phyloP scores from a whole-genome alignment of 2,113 vertebrate genomes.

The Epinephelus fuscoguttatus region DNA sequence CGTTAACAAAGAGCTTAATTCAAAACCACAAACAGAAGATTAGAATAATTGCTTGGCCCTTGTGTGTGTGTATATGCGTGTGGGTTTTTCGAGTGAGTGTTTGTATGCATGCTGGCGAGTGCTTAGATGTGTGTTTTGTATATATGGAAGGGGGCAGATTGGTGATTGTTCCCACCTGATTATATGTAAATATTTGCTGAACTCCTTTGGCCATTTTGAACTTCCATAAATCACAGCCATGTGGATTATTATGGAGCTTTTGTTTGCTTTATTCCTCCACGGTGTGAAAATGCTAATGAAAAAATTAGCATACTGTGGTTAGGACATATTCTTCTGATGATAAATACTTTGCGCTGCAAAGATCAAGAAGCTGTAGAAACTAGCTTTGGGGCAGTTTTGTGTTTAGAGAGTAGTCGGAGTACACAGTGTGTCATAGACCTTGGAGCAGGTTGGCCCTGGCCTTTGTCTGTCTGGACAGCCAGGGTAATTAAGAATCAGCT shows the following conservation, averaged over 20 bases:
- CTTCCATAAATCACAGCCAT: constrained; percentile 63
- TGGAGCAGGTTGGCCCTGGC: constrained; percentile 53
- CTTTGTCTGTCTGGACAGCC: constrained; percentile 70
- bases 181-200: constrained; percentile 76
- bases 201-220: constrained; percentile 66
- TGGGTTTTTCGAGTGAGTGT: constrained; percentile 40
- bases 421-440: constrained; percentile 47
- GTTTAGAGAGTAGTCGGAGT: constrained; percentile 38
- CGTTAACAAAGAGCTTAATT: constrained; percentile 72
- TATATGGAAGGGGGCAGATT: constrained; percentile 44
- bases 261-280: constrained; percentile 68
- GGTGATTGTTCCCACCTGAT: constrained; percentile 71
- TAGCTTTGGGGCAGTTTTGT: constrained; percentile 22
- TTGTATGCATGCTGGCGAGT: constrained; percentile 34
- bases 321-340: constrained; percentile 48
- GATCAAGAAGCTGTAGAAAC: constrained; percentile 49
- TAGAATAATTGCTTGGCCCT: constrained; percentile 63
- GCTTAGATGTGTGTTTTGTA: constrained; percentile 40
- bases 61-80: constrained; percentile 22
- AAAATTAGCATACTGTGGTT: constrained; percentile 44
- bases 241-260: constrained; percentile 61
- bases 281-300: constrained; percentile 64
- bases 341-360: constrained; percentile 47
- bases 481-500: constrained; percentile 82
- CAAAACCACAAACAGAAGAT: constrained; percentile 68